A percentile compares a stretch with the other conserved stretches of the same genome.
phyloP scores from a whole-genome alignment of 2,797 vertebrate genomes.

The Silurus lanzhouensis region DNA sequence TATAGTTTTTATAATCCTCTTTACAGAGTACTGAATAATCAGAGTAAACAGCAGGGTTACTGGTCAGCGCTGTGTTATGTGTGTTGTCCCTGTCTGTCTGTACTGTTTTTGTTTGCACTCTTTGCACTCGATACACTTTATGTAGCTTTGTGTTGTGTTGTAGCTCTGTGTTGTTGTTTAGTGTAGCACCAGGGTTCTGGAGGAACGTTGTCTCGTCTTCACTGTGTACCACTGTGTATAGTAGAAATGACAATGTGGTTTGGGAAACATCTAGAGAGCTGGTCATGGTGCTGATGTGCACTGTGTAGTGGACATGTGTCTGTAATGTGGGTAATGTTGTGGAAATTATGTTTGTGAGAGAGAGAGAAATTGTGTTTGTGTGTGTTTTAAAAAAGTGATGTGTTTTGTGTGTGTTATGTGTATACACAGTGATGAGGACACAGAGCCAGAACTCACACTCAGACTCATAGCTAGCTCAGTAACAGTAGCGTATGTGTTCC shows the following conservation, averaged over 20 bases:
- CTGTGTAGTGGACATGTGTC: neutral
- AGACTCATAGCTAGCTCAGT: neutral
- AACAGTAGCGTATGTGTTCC: neutral
- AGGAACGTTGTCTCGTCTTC: too few relatives aligned
- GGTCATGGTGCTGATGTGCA: neutral
- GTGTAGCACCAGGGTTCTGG: too few relatives aligned
- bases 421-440: conserved; percentile 30
- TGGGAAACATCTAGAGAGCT: neutral
- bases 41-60: too few relatives aligned
- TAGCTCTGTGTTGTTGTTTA: too few relatives aligned
- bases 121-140: too few relatives aligned
- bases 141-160: too few relatives aligned
- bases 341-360: neutral
- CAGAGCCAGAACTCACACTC: neutral
- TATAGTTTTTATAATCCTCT: too few relatives aligned
- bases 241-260: neutral
- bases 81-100: too few relatives aligned
- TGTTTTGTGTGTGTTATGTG: conserved; percentile 15
- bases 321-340: conserved; percentile 37
- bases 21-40: too few relatives aligned
- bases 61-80: too few relatives aligned
- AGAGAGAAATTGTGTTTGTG: neutral
- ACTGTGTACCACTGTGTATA: too few relatives aligned
- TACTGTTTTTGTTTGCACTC: too few relatives aligned
- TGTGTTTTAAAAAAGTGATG: conserved; percentile 15